phyloP scores from a whole-genome alignment of 2,113 vertebrate species.

The Lontra canadensis region DNA sequence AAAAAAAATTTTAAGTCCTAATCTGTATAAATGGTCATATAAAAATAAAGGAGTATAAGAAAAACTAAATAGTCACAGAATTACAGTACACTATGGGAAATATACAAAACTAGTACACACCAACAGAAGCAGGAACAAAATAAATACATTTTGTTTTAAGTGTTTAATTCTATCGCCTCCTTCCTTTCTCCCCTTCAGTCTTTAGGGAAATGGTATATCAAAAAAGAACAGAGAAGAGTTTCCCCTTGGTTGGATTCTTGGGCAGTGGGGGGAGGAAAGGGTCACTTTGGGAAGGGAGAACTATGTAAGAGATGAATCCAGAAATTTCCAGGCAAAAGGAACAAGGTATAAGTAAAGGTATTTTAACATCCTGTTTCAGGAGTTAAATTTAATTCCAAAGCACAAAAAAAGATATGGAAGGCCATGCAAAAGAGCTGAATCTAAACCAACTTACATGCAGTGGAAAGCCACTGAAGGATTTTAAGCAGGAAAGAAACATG shows the following conservation, averaged over 20 bases:
- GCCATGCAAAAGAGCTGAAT: not conserved
- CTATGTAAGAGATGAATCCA: not conserved
- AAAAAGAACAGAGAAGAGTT: not conserved
- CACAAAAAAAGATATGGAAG: not conserved
- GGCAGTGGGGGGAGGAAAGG: fast-evolving
- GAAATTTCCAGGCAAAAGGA: not conserved
- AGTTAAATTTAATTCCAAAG: not conserved
- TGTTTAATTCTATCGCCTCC: not conserved
- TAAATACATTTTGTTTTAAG: not conserved
- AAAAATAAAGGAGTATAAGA: not conserved
- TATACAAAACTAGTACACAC: not conserved
- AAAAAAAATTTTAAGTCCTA: not conserved
- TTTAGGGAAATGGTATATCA: not conserved
- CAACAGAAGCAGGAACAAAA: not conserved
- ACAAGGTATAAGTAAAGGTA: not conserved
- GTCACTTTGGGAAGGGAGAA: not conserved
- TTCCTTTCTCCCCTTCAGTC: not conserved
- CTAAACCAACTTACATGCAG: not conserved
- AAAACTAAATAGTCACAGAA: not conserved
- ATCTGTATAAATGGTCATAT: not conserved
- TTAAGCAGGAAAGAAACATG: not conserved
- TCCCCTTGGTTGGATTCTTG: not conserved
- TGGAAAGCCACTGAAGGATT: not conserved
- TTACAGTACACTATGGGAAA: not conserved
- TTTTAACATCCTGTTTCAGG: not conserved